Evolutionary conservation across 1,140 invertebrate species (phyloP).

Genomic region (Drosophila ogumai): DNA sequence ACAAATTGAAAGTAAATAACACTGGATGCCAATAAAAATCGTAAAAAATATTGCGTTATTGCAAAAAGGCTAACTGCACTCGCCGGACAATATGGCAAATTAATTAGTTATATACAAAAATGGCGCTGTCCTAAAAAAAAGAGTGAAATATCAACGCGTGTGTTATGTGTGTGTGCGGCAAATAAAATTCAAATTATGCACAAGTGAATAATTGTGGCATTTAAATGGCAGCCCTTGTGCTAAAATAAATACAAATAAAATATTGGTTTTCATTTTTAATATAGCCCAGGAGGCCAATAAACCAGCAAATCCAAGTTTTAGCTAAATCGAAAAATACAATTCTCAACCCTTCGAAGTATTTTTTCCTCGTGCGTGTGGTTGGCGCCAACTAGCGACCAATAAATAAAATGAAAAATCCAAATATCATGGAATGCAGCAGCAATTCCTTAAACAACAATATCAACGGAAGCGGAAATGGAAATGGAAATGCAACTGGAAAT

Average conservation of each 20-base stretch:
- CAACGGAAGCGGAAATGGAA: conserved; percentile 77
- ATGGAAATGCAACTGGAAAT: conserved; percentile 69
- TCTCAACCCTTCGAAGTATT: conserved; percentile 9
- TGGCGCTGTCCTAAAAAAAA: conserved; percentile 63
- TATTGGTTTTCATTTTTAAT: conserved; percentile 71
- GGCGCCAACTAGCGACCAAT: conserved; percentile 74
- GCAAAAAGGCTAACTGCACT: conserved; percentile 64
- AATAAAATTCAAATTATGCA: conserved; percentile 81
- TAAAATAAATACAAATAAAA: conserved; percentile 42
- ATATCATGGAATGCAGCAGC: conserved; percentile 75
- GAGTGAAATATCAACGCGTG: conserved; percentile 17
- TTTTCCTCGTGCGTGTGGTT: conserved; percentile 19
- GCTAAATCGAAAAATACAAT: conserved; percentile 29
- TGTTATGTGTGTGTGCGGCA: conserved; percentile 28
- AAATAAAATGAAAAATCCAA: conserved; percentile 83
- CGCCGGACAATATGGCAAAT: conserved; percentile 73
- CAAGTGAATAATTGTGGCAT: conserved; percentile 81
- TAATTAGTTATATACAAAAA: conserved; percentile 79
- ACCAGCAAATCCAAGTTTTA: conserved; percentile 54
- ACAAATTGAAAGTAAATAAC: conserved; percentile 80
- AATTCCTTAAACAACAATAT: conserved; percentile 73
- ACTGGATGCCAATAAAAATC: conserved; percentile 27
- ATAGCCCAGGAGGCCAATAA: conserved; percentile 77
- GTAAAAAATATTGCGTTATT: conserved; percentile 56
- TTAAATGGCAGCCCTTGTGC: conserved; percentile 59